Evolutionary conservation across 2,113 vertebrate genomes (phyloP), one percentile per base, ranked within the genome.

Genomic region (Prochilodus magdalenae): DNA sequence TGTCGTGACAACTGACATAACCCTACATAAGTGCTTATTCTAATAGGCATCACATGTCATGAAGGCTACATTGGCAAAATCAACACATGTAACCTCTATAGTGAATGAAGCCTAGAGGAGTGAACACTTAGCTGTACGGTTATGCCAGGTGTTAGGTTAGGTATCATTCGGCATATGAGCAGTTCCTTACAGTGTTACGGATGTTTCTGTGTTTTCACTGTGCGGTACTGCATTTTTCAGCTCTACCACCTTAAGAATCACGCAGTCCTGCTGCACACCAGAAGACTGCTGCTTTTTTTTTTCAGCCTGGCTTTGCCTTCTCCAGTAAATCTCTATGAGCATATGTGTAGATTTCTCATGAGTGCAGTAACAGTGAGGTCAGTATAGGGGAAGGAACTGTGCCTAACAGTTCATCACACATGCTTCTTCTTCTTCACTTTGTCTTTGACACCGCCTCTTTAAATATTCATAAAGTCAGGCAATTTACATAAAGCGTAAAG

Each of bases 401-500:
- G 26, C 51, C 33, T 74, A n/a, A 70, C 57, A 51, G 27, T 51
- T 79, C 53, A 69, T 69, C 71, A 66, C 8, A 33, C 55, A 60
- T 83, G 76, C 18, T 87, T 86, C 87, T 72, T 59, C 59, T 79
- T 76, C 62, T 77, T 79, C 27, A 80, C 84, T 92, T 91, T 92
- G 92, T 92, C 92, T 92, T 93, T 93, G 89, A 88, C 87, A 91
- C 91, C 86, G 90, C 89, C 89, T 91, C 89, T 90, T 93, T 91
- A 94, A 93, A 92, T 88, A 92, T 92, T 93, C 91, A 94, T 91
- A 90, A 91, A 85, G 78, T 55, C 67, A 1, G 77, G 79, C 72
- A 74, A 92, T 93, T 93, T 93, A 89, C 93, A 93, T 94, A 88
- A 91, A 91, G 88, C 86, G 89, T 91, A 90, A 91, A 91, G 89